These are phyloP conservation scores for Acholoe squamosa DNA, from an alignment of 2,888 invertebrate genomes.

Conservation along the genomic window DNA sequence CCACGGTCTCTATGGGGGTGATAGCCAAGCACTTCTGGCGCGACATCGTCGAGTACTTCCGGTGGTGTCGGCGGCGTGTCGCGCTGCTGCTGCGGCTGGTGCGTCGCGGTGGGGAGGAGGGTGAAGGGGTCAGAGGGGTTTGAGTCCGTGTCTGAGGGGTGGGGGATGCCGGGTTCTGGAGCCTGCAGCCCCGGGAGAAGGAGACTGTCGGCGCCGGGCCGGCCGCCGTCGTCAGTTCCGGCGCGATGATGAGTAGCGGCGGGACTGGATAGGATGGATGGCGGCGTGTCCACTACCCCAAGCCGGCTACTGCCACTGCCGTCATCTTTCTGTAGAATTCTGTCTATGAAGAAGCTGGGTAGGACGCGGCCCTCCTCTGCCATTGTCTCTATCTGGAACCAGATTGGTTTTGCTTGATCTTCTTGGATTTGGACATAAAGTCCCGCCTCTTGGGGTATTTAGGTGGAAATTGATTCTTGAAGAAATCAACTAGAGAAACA, in stretches of 20 bases:
- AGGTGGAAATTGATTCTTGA: too few species aligned
- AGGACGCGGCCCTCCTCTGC: not conserved
- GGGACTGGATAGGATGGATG: not conserved
- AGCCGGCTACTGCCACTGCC: not conserved
- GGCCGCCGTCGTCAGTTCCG: not conserved
- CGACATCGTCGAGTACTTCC: not conserved
- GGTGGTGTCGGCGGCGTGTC: not conserved
- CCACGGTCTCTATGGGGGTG: not conserved
- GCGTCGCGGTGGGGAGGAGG: not conserved
- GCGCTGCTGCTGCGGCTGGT: not conserved
- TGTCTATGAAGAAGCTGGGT: conserved; percentile 56
- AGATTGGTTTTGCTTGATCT: too few species aligned
- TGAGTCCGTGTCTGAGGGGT: not conserved
- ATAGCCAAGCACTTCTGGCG: not conserved
- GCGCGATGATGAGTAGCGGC: not conserved
- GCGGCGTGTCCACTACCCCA: too few species aligned
- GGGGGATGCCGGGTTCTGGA: not conserved
- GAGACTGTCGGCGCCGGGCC: not conserved
- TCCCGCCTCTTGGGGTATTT: too few species aligned
- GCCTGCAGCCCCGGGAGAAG: not conserved
- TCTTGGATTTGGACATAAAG: too few species aligned
- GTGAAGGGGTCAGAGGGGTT: not conserved
- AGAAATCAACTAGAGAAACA: too few species aligned
- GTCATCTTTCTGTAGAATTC: not conserved
- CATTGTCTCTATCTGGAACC: not conserved